A percentile compares a stretch with the other conserved stretches of the same genome.
These are phyloP conservation scores for Crocodylus rhombifer DNA, from an alignment of 2,797 vertebrate genomes.

Conservation along the genomic window DNA sequence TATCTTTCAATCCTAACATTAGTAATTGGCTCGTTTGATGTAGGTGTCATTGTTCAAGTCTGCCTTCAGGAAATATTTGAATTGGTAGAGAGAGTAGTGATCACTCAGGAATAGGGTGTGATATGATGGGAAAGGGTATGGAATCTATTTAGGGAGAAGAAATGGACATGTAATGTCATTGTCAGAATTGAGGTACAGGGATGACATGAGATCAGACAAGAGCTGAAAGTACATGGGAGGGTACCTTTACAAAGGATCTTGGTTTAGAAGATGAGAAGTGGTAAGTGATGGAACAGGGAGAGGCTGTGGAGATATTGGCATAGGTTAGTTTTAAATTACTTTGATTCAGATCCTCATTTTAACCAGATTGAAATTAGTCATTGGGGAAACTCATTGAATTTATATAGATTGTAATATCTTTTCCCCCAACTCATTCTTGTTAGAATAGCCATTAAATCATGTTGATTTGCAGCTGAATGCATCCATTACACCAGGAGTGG, in stretches of 20 bases:
- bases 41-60: not conserved
- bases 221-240: not conserved
- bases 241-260: not conserved
- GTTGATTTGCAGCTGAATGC: not conserved
- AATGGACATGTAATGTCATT: not conserved
- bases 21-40: not conserved
- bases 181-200: not conserved
- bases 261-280: not conserved
- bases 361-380: too few relatives aligned
- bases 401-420: too few relatives aligned
- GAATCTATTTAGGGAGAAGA: not conserved
- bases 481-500: too few relatives aligned
- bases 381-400: too few relatives aligned
- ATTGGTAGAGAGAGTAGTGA: not conserved
- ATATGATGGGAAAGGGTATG: not conserved
- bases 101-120: not conserved
- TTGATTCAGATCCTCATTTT: not conserved
- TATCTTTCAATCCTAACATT: fast-evolving
- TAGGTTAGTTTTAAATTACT: not conserved
- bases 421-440: not conserved
- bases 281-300: not conserved
- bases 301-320: not conserved
- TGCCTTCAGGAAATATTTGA: not conserved
- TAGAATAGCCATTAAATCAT: not conserved
- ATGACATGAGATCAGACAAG: not conserved